Conservation (phyloP, 2,113 vertebrate genomes). For the Otocyon megalotis region DNA sequence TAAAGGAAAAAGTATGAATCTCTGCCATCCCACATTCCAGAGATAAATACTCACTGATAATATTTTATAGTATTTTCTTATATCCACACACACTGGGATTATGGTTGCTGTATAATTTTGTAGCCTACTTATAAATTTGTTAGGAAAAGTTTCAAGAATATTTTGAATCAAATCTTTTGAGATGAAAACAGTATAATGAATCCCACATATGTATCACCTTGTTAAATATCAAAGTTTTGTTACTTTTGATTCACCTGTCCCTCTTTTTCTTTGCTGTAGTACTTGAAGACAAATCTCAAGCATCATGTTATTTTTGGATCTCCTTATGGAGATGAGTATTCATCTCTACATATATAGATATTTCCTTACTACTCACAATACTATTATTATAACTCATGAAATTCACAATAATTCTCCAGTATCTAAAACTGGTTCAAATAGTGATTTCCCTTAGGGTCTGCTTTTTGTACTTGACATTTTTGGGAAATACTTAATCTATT, state of each 20-base stretch:
- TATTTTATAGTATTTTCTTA: conserved; percentile 2
- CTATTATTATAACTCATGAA: not conserved
- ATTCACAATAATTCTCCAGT: not conserved
- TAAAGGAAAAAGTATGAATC: not conserved
- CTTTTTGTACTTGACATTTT: not conserved
- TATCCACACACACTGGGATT: not conserved
- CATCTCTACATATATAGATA: not conserved
- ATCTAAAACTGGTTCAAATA: not conserved
- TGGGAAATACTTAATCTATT: not conserved
- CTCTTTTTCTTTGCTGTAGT: not conserved
- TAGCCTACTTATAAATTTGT: not conserved
- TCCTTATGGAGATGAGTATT: not conserved
- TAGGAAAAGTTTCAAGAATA: not conserved
- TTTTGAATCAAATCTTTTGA: conserved; percentile 21
- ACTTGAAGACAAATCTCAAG: conserved; percentile 7
- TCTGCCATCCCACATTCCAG: not conserved
- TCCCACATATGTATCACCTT: not conserved
- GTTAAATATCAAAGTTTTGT: not conserved
- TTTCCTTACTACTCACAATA: not conserved
- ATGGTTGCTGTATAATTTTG: not conserved
- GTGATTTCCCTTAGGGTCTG: not conserved
- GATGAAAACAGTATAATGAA: not conserved
- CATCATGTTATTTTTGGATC: not conserved
- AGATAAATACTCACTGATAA: not conserved
- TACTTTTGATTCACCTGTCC: not conserved